A percentile compares a stretch with the other conserved stretches of the same genome.
Conservation (phyloP, 92 coral and sea anemone genomes). For the Montipora capitata region DNA sequence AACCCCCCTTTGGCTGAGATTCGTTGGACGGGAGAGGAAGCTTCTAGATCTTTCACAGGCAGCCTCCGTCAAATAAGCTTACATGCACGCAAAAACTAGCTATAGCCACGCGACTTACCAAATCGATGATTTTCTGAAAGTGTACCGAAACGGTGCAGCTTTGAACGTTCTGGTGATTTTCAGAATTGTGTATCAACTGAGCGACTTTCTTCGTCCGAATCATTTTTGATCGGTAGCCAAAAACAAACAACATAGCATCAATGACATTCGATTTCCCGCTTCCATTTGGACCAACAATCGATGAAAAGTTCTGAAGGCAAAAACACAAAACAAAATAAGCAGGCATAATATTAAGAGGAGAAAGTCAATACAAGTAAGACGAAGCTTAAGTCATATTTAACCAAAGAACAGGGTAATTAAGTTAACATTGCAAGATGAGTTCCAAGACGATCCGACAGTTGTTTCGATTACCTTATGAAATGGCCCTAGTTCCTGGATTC, state of each 20-base stretch:
- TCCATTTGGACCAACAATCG: slow-evolving; percentile 99
- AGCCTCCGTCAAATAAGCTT: no score
- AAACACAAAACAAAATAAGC: not conserved
- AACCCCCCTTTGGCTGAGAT: no score
- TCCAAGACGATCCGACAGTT: no score
- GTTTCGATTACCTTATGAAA: slow-evolving; percentile 88
- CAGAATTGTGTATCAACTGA: slow-evolving; percentile 97
- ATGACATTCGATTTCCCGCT: slow-evolving; percentile 99
- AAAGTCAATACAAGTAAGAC: no score
- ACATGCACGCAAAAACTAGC: no score
- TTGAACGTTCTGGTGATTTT: slow-evolving; percentile 85
- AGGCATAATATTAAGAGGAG: no score
- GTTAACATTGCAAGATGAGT: no score
- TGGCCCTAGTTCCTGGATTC: slow-evolving; percentile 95
- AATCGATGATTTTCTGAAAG: slow-evolving; percentile 94
- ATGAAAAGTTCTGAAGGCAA: slow-evolving; percentile 89
- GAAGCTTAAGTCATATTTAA: no score
- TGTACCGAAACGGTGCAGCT: slow-evolving; percentile 94
- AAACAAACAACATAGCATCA: slow-evolving; percentile 98
- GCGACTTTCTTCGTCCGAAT: slow-evolving; percentile 97
- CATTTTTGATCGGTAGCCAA: slow-evolving; percentile 98
- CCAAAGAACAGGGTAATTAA: no score
- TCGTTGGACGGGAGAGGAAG: no score
- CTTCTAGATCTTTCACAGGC: no score
- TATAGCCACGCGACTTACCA: slow-evolving; percentile 75